Conservation (phyloP, 2,797 vertebrate genomes). For the Coilia nasus region DNA sequence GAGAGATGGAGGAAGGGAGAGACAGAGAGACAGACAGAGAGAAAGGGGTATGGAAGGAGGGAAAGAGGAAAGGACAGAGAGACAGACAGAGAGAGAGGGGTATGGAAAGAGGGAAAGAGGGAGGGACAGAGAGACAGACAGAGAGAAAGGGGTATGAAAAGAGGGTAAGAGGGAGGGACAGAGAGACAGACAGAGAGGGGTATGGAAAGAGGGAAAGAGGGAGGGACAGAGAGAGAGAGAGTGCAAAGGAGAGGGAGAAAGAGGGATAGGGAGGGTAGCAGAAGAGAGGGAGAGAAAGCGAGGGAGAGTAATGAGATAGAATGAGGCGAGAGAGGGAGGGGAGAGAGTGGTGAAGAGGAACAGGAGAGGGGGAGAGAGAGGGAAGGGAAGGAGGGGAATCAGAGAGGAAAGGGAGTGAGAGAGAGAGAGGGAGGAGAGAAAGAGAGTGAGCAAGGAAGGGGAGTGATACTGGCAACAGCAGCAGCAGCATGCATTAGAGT, state of each 20-base stretch:
- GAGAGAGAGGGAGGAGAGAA: not conserved
- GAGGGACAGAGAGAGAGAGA: no score
- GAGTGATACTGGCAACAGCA: not conserved
- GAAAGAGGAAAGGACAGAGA: not conserved
- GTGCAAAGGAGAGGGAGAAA: not conserved
- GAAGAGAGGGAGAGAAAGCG: no score
- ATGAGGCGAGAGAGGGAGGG: not conserved
- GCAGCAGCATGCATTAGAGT: not conserved
- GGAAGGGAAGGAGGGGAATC: not conserved
- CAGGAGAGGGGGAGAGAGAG: no score
- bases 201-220: no score
- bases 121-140: no score
- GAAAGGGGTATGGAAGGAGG: no score
- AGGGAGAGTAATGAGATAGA: no score
- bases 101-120: no score
- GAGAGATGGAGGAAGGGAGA: not conserved
- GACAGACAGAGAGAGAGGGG: not conserved
- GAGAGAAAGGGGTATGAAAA: not conserved
- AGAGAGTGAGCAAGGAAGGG: not conserved
- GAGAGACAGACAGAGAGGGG: not conserved
- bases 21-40: not conserved
- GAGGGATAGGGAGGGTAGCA: not conserved
- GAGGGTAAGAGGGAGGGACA: not conserved
- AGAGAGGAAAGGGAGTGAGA: not conserved
- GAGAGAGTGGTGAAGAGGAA: not conserved